Evolutionary conservation across 2,888 invertebrate species (phyloP), one percentile per base, ranked within the genome.

Genomic region (Falcaria lacertinaria): DNA sequence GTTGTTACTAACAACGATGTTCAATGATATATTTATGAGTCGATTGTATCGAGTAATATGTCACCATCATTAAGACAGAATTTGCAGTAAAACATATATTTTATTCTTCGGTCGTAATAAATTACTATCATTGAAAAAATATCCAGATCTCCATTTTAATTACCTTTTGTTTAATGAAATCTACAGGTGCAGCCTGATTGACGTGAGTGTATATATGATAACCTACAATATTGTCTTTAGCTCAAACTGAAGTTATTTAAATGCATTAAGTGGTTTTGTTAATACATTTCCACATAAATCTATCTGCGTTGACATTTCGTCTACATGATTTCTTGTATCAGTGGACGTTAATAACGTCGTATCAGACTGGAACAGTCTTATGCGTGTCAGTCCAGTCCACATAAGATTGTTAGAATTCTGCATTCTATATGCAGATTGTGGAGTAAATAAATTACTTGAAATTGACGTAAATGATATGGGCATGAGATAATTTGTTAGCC

Each of bases 251-350:
- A 22, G 15, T 22, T 37, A 13, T 37, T 37, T 37, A 19, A 37
- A 37, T 37, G 7, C 22, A 22, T 22, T 15, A 22, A 37, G 7
- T 19, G 13, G 13, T 16, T 6, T 37, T 5, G 25, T 36, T 22
- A 36, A 14, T 19, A 36, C 22, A 36, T 37, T 8, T 37, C 22
- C 25, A 14, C 37, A 25, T 37, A 37, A 57, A 41, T 46, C 48
- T 61, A 63, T 60, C 64, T 57, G 44, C 41, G 34, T 19, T 35
- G 45, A 43, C 47, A 51, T 57, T 60, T 61, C 60, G 69, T 71
- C 70, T 65, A 62, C 64, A 67, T 69, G 57, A 54, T 65, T 28
- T 76, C 72, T 75, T 72, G 44, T 47, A 45, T 48, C 48, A 48
- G 45, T 60, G 54, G 54, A 50, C 65, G 51, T 64, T 57, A 67